Evolutionary conservation across 2,888 invertebrate genomes (phyloP).

Genomic region (Eudemis profundana): DNA sequence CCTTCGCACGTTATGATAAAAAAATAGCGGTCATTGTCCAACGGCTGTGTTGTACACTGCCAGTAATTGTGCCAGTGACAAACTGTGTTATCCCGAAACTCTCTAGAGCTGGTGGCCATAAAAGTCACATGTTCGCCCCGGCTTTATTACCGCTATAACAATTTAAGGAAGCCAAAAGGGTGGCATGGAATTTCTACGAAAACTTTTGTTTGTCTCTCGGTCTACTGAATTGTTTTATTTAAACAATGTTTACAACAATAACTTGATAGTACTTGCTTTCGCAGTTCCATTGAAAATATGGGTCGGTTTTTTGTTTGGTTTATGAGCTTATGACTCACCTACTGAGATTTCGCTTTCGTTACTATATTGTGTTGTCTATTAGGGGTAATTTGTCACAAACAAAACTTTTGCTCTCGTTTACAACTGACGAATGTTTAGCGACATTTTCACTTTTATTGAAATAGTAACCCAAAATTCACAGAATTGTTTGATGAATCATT

Average conservation of each 20-base stretch:
- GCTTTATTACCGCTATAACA: conserved; percentile 82
- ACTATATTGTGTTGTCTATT: conserved; percentile 44
- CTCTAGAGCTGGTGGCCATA: conserved; percentile 76
- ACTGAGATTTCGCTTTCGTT: conserved; percentile 69
- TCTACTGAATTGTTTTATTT: conserved; percentile 78
- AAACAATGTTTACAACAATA: conserved; percentile 82
- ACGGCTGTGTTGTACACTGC: conserved; percentile 52
- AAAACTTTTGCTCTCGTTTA: conserved; percentile 69
- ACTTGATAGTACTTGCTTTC: conserved; percentile 81
- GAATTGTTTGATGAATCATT: conserved; percentile 25
- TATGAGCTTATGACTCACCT: conserved; percentile 55
- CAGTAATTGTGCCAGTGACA: conserved; percentile 76
- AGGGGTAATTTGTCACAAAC: conserved; percentile 57
- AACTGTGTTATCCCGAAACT: conserved; percentile 75
- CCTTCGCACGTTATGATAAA: conserved; percentile 59
- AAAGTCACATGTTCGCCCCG: conserved; percentile 80
- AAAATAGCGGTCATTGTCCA: conserved; percentile 67
- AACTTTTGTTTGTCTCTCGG: conserved; percentile 79
- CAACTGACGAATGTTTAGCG: conserved; percentile 49
- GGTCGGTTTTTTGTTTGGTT: conserved; percentile 60
- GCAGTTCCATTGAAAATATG: conserved; percentile 71
- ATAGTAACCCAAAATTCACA: neutral
- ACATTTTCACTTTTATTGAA: conserved; percentile 55
- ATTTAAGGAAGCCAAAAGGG: conserved; percentile 84
- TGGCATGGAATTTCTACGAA: conserved; percentile 76